Conservation (phyloP, 2,797 vertebrate species). For the Semotilus atromaculatus region DNA sequence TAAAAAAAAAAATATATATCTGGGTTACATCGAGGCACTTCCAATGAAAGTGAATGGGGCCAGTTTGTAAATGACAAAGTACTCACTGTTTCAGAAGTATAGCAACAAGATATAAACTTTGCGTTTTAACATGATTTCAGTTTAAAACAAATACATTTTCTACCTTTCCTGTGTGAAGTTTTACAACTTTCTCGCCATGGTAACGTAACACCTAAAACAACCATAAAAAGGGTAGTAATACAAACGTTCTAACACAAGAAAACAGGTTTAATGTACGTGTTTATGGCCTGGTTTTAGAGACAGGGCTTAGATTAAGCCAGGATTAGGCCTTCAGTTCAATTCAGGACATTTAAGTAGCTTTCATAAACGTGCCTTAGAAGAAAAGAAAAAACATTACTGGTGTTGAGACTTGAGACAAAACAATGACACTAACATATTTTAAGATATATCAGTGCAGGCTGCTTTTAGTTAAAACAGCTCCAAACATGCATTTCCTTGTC, state of each 20-base stretch:
- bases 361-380: no score
- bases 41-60: background rate
- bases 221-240: no score
- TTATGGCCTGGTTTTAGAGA: background rate
- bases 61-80: background rate
- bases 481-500: no score
- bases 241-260: background rate
- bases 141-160: background rate
- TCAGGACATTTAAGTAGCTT: no score
- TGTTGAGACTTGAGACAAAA: no score
- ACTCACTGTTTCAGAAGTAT: background rate
- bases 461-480: no score
- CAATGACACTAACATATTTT: no score
- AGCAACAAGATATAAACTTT: background rate
- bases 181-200: background rate
- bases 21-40: background rate
- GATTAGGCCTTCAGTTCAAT: no score
- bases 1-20: background rate
- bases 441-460: no score
- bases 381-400: no score
- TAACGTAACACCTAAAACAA: no score
- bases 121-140: background rate
- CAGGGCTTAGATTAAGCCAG: no score
- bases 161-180: background rate
- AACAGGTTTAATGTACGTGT: background rate